These are phyloP conservation scores for Caretta caretta DNA, from an alignment of 2,113 vertebrate species.

Conservation along the genomic window DNA sequence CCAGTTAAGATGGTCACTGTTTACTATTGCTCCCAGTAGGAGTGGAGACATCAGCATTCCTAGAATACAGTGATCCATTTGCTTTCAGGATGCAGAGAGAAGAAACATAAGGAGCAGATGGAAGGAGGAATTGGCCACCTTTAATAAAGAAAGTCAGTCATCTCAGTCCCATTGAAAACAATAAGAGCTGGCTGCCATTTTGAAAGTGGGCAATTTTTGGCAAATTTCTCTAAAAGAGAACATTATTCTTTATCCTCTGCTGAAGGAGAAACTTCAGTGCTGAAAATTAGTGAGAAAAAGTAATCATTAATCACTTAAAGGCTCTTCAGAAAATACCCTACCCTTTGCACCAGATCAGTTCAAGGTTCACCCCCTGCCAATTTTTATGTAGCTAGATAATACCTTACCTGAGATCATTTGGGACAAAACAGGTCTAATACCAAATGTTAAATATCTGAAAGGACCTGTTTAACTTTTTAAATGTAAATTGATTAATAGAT, in stretches of 20 bases:
- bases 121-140: background rate
- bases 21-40: background rate
- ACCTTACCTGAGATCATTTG: background rate
- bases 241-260: background rate
- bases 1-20: background rate
- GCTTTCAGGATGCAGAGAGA: background rate
- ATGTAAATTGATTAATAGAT: background rate
- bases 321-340: background rate
- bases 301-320: background rate
- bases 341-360: background rate
- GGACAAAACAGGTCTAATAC: background rate
- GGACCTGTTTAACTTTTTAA: fast-evolving
- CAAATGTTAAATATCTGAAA: background rate
- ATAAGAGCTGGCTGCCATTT: background rate
- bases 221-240: background rate
- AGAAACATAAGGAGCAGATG: background rate
- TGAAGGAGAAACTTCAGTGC: background rate
- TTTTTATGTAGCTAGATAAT: background rate
- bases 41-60: background rate
- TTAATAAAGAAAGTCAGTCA: background rate
- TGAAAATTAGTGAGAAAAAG: background rate
- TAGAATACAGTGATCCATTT: background rate
- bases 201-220: background rate
- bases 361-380: background rate
- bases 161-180: background rate